phyloP scores from a whole-genome alignment of 2,797 vertebrate species.

The Sebastes nivosus region DNA sequence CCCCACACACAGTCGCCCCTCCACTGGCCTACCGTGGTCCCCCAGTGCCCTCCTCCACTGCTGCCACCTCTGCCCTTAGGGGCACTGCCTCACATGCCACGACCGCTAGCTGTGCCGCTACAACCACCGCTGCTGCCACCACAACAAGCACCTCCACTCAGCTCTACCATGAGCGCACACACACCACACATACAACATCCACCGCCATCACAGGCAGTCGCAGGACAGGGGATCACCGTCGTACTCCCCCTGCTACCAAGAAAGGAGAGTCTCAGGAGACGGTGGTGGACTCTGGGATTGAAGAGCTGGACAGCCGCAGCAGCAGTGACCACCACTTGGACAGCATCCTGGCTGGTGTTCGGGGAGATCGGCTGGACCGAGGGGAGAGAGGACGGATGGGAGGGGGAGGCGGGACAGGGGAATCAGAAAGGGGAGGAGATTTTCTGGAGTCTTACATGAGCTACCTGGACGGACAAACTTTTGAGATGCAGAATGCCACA shows the following conservation, averaged over 20 bases:
- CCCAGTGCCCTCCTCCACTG: slow-evolving; percentile 37
- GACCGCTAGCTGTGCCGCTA: slow-evolving; percentile 71
- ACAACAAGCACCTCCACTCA: slow-evolving; percentile 77
- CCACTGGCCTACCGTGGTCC: slow-evolving; percentile 78
- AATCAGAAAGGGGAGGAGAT: slow-evolving; percentile 80
- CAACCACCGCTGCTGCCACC: slow-evolving; percentile 72
- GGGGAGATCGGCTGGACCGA: slow-evolving; percentile 77
- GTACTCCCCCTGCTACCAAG: slow-evolving; percentile 80
- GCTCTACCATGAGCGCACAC: slow-evolving; percentile 72
- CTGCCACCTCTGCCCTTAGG: slow-evolving; percentile 58
- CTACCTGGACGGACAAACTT: slow-evolving; percentile 92
- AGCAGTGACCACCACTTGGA: slow-evolving; percentile 94
- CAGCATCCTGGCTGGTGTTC: slow-evolving; percentile 84
- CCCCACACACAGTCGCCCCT: slow-evolving; percentile 72
- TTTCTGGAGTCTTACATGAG: slow-evolving; percentile 93
- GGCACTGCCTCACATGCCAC: slow-evolving; percentile 63
- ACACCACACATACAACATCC: slow-evolving; percentile 62
- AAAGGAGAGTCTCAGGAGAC: slow-evolving; percentile 89
- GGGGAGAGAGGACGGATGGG: slow-evolving; percentile 69
- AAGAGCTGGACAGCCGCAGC: slow-evolving; percentile 93
- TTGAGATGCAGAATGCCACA: slow-evolving; percentile 87
- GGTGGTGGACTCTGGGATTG: slow-evolving; percentile 91
- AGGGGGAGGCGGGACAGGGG: slow-evolving; percentile 71
- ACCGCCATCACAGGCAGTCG: slow-evolving; percentile 60
- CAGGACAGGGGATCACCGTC: slow-evolving; percentile 82